These are phyloP conservation scores for Nannobrachium achirus DNA, from an alignment of 2,113 vertebrate species.

Conservation along the genomic window DNA sequence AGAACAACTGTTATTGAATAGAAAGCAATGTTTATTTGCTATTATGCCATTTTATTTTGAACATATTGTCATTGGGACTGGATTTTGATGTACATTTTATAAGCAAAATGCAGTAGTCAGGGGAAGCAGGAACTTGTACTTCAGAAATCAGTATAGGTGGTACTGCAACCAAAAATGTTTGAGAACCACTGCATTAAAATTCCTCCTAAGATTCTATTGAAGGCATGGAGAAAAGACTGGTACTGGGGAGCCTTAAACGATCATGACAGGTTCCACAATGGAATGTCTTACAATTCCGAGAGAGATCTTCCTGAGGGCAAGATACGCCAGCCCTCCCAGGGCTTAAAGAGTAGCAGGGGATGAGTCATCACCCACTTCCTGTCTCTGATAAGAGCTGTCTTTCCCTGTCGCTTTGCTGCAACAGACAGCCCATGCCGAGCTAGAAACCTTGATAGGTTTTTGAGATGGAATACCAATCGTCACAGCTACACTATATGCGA, in stretches of 20 bases:
- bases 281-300: constrained; percentile 5
- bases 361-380: constrained; percentile 19
- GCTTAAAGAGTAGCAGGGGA: neutral
- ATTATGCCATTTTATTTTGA: no score
- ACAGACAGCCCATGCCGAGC: neutral
- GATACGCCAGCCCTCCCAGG: neutral
- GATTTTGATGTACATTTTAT: no score
- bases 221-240: neutral
- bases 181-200: no score
- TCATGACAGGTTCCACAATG: neutral
- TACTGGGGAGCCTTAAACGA: neutral
- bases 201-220: no score
- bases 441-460: neutral
- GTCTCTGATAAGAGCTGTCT: neutral
- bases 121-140: no score
- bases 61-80: no score
- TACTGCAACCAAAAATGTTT: no score
- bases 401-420: neutral
- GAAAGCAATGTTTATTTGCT: no score
- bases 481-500: neutral
- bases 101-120: no score
- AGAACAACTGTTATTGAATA: no score
- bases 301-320: constrained; percentile 1
- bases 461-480: neutral
- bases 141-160: no score